Percentiles rank a stretch among this genome's conserved stretches.
These are phyloP conservation scores for Chrysogorgia sp. DNA, from an alignment of 92 coral and sea anemone species.

Conservation along the genomic window DNA sequence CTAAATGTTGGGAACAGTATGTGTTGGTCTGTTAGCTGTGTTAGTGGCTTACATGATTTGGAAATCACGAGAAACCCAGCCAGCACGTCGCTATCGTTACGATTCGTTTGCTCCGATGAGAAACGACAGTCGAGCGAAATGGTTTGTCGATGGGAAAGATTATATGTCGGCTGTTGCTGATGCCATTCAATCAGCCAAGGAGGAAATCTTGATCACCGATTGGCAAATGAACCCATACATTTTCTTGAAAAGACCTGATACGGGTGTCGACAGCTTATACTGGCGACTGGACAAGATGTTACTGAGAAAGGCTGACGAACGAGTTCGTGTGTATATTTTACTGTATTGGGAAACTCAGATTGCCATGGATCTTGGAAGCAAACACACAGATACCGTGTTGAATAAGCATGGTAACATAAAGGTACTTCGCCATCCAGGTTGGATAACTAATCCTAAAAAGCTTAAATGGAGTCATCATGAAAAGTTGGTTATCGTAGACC, in stretches of 20 bases:
- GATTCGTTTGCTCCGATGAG: constrained; percentile 59
- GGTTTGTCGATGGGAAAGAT: constrained; percentile 60
- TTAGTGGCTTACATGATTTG: constrained; percentile 29
- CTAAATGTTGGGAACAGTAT: constrained; percentile 26
- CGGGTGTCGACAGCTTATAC: constrained; percentile 33
- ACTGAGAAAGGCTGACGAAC: constrained; percentile 54
- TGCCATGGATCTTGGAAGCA: constrained; percentile 47
- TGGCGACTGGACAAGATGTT: constrained; percentile 64
- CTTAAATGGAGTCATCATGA: constrained; percentile 60
- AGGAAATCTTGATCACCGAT: constrained; percentile 53
- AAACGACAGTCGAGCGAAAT: constrained; percentile 39
- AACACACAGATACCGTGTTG: constrained; percentile 21
- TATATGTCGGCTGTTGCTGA: constrained; percentile 66
- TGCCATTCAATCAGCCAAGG: constrained; percentile 43
- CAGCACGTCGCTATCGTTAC: constrained; percentile 34
- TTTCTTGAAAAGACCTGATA: constrained; percentile 52
- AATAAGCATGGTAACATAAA: constrained; percentile 30
- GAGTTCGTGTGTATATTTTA: constrained; percentile 40
- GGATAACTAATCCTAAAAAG: too few relatives aligned
- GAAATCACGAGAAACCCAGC: not conserved
- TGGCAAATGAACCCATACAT: constrained; percentile 54
- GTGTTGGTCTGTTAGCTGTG: constrained; percentile 28
- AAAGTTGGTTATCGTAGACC: constrained; percentile 61
- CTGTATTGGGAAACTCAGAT: constrained; percentile 56
- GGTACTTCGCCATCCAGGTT: constrained; percentile 52